These are phyloP conservation scores for Platypus cylindrus DNA, from an alignment of 2,888 invertebrate species.

Conservation along the genomic window DNA sequence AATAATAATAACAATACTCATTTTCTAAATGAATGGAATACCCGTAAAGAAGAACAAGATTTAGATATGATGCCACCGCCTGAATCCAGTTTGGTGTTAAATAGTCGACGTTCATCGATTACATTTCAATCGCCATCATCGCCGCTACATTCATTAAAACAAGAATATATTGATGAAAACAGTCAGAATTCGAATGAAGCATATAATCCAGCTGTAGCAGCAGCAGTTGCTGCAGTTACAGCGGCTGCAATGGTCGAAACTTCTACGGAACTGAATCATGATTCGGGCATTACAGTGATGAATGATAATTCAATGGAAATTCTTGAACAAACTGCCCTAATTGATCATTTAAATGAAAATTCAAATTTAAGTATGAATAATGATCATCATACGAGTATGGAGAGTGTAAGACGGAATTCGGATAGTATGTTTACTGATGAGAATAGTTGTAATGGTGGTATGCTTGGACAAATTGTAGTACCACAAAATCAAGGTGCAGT, in stretches of 20 bases:
- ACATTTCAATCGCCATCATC: conserved; percentile 41
- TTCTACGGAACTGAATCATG: conserved; percentile 35
- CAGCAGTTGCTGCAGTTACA: too few species aligned
- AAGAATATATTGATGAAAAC: conserved; percentile 58
- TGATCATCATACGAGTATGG: conserved; percentile 27
- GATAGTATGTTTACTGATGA: conserved; percentile 23
- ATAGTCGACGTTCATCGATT: conserved; percentile 49
- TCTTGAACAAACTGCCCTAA: conserved; percentile 25
- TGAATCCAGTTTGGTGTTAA: conserved; percentile 45
- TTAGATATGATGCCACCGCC: conserved; percentile 59
- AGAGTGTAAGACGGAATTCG: conserved; percentile 25
- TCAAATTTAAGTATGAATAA: conserved; percentile 30
- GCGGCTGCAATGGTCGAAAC: conserved; percentile 35
- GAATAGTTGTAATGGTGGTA: conserved; percentile 21
- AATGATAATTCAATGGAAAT: conserved; percentile 41
- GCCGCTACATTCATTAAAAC: conserved; percentile 44
- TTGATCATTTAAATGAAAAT: conserved; percentile 27
- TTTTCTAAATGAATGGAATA: conserved; percentile 25
- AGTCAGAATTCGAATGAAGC: conserved; percentile 50
- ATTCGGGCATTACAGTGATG: conserved; percentile 35
- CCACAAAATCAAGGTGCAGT: conserved; percentile 11
- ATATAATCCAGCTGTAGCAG: too few species aligned
- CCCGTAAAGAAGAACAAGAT: conserved; percentile 41
- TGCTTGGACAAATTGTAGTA: conserved; percentile 15
- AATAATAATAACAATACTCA: conserved; percentile 1